Percentiles rank a stretch among this genome's conserved stretches.
Conservation (phyloP, 1,140 invertebrate species). For the Zaprionus inermis region DNA sequence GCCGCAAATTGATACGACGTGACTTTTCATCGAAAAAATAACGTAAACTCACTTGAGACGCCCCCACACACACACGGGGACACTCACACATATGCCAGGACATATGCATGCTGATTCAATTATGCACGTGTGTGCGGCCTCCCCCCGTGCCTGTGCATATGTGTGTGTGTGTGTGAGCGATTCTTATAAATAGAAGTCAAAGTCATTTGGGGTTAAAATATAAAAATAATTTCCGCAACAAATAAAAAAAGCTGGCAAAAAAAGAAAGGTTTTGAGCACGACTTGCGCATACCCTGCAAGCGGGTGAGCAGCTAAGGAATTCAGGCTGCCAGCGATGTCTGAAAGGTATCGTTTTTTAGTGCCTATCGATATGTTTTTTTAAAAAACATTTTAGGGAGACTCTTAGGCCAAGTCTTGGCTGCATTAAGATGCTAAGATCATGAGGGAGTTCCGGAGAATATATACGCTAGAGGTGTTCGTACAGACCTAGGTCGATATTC, state of each 20-base stretch:
- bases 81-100: slow-evolving; percentile 1
- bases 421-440: no score
- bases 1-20: slow-evolving; percentile 80
- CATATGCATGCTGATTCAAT: slow-evolving; percentile 3
- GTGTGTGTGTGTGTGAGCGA: background rate
- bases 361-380: background rate
- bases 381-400: no score
- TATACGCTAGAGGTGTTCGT: no score
- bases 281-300: slow-evolving; percentile 3
- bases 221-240: slow-evolving; percentile 72
- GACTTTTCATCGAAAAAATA: slow-evolving; percentile 71
- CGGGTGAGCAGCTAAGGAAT: background rate
- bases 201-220: slow-evolving; percentile 76
- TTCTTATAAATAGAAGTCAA: slow-evolving; percentile 68
- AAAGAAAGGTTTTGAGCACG: slow-evolving; percentile 11
- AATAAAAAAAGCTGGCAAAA: slow-evolving; percentile 12
- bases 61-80: slow-evolving; percentile 22
- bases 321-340: no score
- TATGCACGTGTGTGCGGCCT: slow-evolving; percentile 33
- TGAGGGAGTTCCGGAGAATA: no score
- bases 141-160: background rate
- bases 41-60: slow-evolving; percentile 70
- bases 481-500: no score
- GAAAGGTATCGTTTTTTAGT: background rate
- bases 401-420: no score